Evolutionary conservation across 2,113 vertebrate genomes (phyloP), one percentile per base, ranked within the genome.

Genomic region (Hydrochoerus hydrochaeris): DNA sequence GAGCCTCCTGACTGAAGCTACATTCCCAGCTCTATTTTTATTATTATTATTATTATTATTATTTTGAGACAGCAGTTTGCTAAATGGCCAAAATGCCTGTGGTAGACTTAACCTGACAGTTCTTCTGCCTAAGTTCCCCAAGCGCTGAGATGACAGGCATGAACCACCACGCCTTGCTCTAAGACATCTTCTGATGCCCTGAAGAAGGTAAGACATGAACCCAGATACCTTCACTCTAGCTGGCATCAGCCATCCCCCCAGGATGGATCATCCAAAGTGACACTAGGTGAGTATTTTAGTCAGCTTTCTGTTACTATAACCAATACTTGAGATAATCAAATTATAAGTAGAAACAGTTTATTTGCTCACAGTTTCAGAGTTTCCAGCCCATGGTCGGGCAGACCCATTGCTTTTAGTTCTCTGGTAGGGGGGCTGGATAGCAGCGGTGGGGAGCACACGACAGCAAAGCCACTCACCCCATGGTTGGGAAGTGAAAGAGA

Each of bases 401-500:
- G 88, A 63, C 13, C 13, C 58, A 65, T 8, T 28, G 75, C 44
- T 65, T 58, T 32, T 77, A 32, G 22, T 35, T 44, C 32, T 22
- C 32, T 38, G 88, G 73, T 28, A 14, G 30, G 7, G 32, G 32
- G 38, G 73, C 30, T 54, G 11, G 12, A 13, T 30, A 44, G 44
- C 77, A 78, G 7, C 0, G 1, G 13, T 16, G 28, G 26, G 10
- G 28, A 58, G 69, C 14, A 1, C 28, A 13, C 8, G 1, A 35
- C 38, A 78, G 20, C 28, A 75, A n/a, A 89, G 19, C 69, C 35
- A 10, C 30, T 77, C 12, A 17, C 4, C 26, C 32, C 0, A 2
- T 80, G 22, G 44, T 9, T 35, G 9, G 38, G 28, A 75, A 75
- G 54, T 63, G 32, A n/a, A 44, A 88, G 41, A 44, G 28, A 44